A percentile compares a stretch with the other conserved stretches of the same genome.
These are phyloP conservation scores for Pedetes capensis DNA, from an alignment of 2,113 vertebrate species.

Conservation along the genomic window DNA sequence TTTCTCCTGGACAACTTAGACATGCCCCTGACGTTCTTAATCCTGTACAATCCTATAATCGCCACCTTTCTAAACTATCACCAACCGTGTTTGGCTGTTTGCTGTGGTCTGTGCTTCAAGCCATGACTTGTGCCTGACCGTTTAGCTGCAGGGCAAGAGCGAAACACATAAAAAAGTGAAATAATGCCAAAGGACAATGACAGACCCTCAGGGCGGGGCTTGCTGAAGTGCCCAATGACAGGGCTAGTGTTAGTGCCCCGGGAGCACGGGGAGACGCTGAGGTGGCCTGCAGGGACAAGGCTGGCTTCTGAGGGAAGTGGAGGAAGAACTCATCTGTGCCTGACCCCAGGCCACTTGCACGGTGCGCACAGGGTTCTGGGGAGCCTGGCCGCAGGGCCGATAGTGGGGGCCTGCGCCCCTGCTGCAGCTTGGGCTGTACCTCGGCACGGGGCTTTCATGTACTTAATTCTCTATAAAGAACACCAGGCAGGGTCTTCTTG, in stretches of 20 bases:
- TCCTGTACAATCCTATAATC: not conserved
- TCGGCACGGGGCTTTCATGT: fast-evolving
- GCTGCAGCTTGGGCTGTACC: fast-evolving
- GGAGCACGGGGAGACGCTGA: no score
- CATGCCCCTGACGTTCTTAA: not conserved
- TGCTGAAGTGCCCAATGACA: not conserved
- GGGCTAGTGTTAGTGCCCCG: no score
- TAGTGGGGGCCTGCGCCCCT: fast-evolving
- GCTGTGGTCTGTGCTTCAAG: not conserved
- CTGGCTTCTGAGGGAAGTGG: not conserved
- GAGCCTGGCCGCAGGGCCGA: not conserved
- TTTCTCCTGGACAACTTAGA: not conserved
- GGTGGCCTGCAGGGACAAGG: no score
- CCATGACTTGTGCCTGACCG: not conserved
- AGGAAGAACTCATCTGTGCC: not conserved
- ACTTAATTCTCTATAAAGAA: fast-evolving
- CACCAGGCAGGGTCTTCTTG: fast-evolving
- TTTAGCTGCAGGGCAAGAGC: not conserved
- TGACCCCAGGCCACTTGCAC: not conserved
- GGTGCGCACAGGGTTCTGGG: not conserved
- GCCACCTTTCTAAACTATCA: not conserved
- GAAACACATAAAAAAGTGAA: not conserved
- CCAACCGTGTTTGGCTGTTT: not conserved
- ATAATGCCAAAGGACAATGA: no score
- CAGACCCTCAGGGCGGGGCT: not conserved